Evolutionary conservation across 1,140 invertebrate species (phyloP).

Genomic region (Pseudomyrmex pallidus): DNA sequence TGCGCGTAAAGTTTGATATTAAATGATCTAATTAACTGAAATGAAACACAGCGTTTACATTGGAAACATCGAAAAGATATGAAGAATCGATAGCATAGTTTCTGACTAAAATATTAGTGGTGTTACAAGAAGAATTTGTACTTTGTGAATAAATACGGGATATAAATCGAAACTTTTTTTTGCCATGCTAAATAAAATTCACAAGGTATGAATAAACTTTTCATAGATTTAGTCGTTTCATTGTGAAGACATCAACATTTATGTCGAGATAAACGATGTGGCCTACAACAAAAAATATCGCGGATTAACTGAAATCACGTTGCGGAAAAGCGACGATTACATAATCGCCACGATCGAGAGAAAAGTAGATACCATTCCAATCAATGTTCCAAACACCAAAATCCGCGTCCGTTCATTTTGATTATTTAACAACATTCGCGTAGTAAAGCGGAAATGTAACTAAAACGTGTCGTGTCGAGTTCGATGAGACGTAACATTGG

Average conservation of each 20-base stretch:
- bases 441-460: slow-evolving; percentile 30
- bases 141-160: slow-evolving; percentile 5
- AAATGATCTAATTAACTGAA: slow-evolving; percentile 62
- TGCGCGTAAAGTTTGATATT: slow-evolving; percentile 53
- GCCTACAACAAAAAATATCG: slow-evolving; percentile 8
- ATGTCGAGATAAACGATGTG: background rate
- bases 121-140: background rate
- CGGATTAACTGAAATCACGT: slow-evolving; percentile 6
- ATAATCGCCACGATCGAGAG: slow-evolving; percentile 30
- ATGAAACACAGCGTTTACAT: slow-evolving; percentile 29
- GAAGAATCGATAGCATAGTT: background rate
- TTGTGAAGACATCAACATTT: background rate
- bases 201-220: background rate
- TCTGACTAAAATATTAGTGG: background rate
- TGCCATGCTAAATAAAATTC: no score
- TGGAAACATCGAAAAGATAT: background rate
- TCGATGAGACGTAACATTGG: background rate
- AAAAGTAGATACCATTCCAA: background rate
- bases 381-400: slow-evolving; percentile 23
- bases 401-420: slow-evolving; percentile 13
- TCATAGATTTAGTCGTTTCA: background rate
- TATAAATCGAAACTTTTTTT: background rate
- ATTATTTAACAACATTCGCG: slow-evolving; percentile 41
- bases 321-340: slow-evolving; percentile 14
- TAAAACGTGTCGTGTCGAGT: slow-evolving; percentile 11